Evolutionary conservation across 2,113 vertebrate species (phyloP).

Genomic region (Hucho hucho): DNA sequence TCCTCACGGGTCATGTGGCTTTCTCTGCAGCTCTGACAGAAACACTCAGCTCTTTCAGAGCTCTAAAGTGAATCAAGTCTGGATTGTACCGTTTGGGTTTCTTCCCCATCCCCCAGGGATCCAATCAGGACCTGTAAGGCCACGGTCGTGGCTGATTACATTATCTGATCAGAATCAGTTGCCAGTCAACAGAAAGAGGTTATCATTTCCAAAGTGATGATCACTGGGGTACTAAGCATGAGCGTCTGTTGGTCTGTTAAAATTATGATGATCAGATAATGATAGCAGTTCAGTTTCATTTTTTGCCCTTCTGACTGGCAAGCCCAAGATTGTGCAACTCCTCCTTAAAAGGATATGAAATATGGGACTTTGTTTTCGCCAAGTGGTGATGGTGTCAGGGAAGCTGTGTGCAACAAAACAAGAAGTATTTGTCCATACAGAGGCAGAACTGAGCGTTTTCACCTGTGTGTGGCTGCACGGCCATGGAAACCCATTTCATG

Average conservation of each 20-base stretch:
- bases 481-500: too few species aligned
- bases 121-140: not conserved
- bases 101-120: not conserved
- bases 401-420: too few species aligned
- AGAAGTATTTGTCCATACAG: too few species aligned
- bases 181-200: not conserved
- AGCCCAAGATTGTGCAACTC: too few species aligned
- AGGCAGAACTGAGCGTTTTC: too few species aligned
- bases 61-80: conserved; percentile 8
- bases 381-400: too few species aligned
- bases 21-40: conserved; percentile 21
- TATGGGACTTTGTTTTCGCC: too few species aligned
- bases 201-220: not conserved
- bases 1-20: conserved; percentile 49
- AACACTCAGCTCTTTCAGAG: conserved; percentile 42
- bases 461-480: too few species aligned
- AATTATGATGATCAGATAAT: not conserved
- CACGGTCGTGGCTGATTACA: not conserved
- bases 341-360: too few species aligned
- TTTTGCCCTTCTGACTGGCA: too few species aligned
- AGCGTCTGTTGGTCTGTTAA: too few species aligned
- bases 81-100: not conserved
- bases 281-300: too few species aligned
- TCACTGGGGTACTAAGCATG: not conserved
- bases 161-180: not conserved